These are phyloP conservation scores for Eueides isabella DNA, from an alignment of 1,140 invertebrate species.

Conservation along the genomic window DNA sequence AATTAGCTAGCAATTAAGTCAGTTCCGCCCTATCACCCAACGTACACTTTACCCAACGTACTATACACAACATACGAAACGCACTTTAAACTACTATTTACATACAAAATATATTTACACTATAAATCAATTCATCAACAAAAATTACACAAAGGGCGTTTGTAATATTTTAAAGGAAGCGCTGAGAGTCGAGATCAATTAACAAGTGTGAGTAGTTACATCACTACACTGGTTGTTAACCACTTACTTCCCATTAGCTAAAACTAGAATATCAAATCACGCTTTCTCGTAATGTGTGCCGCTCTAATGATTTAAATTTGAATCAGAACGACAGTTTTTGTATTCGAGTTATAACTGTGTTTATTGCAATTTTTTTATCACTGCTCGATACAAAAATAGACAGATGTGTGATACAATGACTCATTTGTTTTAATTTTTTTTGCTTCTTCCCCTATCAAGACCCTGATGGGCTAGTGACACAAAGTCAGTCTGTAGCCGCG, in stretches of 20 bases:
- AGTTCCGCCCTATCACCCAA: too few species aligned
- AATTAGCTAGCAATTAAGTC: too few species aligned
- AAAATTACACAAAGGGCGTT: background rate
- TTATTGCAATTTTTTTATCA: background rate
- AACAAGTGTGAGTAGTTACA: conserved; percentile 10
- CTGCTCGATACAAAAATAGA: background rate
- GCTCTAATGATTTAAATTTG: background rate
- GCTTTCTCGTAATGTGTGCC: conserved; percentile 8
- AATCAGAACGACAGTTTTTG: background rate
- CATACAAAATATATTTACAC: too few species aligned
- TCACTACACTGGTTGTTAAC: conserved; percentile 16
- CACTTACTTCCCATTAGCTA: conserved; percentile 20
- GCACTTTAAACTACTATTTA: too few species aligned
- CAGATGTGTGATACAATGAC: background rate
- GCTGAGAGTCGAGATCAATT: conserved; percentile 15
- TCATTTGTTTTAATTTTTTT: too few species aligned
- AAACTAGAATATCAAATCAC: conserved; percentile 20
- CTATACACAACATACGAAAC: too few species aligned
- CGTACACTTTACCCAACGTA: too few species aligned
- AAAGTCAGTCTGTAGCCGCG: too few species aligned
- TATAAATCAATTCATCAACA: too few species aligned
- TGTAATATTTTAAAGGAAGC: background rate
- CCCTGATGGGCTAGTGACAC: too few species aligned
- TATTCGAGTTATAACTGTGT: background rate
- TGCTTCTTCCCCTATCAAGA: too few species aligned